Evolutionary conservation across 2,797 vertebrate species (phyloP), one percentile per base, ranked within the genome.

Genomic region (Sitta carolinensis): DNA sequence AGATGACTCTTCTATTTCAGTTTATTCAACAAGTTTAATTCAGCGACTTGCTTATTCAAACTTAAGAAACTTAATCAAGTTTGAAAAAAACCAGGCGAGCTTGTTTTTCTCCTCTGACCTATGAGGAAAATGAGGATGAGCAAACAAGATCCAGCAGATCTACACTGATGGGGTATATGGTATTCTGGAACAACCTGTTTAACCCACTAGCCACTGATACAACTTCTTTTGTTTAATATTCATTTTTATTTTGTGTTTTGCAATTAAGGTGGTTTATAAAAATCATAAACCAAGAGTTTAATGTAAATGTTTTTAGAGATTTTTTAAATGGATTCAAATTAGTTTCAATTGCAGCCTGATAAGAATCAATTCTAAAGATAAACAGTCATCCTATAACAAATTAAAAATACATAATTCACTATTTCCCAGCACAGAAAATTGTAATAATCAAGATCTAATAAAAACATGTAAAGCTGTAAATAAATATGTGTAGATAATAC

Each of bases 101-200:
- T 95, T 90, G 59, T 74, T 95, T 93, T 94, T 81, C 62, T 78
- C 19, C 76, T 88, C 80, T 64, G 43, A 13, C 63, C 36, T 69
- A 38, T 55, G 34, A 84, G 32, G 51, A 88, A 91, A 94, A 95
- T n/a, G 73, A 93, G 50, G 63, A 76, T 73, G 34, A 92, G 63
- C 74, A 45, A 74, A 89, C 57, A 89, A 90, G 77, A 95, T 82
- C 32, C 63, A 79, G 79, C 52, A 92, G 70, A 81, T 89, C 70
- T 91, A 52, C 15, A 23, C 0, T 54, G 36, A 21, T 73, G 52
- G 57, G 48, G 9, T 88, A 36, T 67, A 70, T 57, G 42, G 6
- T 90, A 58, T 76, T 77, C 86, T 86, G 55, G 32, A 94, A 84
- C 47, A 86, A 88, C 51, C 70, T 89, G 11, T 88, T 93, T 87